Percentiles rank a stretch among this genome's conserved stretches.
These are phyloP conservation scores for Philopedon plagiatum DNA, from an alignment of 2,888 invertebrate species.

Conservation along the genomic window DNA sequence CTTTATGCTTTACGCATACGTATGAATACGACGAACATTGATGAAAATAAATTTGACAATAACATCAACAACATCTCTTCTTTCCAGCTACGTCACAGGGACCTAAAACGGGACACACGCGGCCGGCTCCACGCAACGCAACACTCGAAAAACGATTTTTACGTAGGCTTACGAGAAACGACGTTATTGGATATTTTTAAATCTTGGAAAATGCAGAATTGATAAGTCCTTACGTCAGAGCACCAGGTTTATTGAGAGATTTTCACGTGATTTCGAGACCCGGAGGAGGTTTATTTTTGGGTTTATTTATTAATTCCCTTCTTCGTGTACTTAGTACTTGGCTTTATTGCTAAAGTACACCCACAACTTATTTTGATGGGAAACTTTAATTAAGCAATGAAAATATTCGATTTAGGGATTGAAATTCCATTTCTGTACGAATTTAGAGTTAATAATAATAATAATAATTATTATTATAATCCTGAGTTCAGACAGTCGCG, in stretches of 20 bases:
- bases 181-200: slow-evolving; percentile 30
- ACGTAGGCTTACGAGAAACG: slow-evolving; percentile 25
- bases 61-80: background rate
- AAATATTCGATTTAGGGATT: too few species aligned
- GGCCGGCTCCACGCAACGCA: slow-evolving; percentile 12
- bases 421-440: background rate
- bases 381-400: background rate
- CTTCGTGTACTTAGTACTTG: background rate
- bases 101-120: slow-evolving; percentile 22
- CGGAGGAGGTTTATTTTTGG: slow-evolving; percentile 4
- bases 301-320: background rate
- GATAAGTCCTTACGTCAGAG: slow-evolving; percentile 22
- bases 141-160: slow-evolving; percentile 21
- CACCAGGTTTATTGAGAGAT: background rate
- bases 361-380: background rate
- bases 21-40: background rate
- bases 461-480: too few species aligned
- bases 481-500: too few species aligned
- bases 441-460: background rate
- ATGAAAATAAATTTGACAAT: background rate
- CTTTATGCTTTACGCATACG: background rate
- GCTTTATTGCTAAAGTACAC: background rate
- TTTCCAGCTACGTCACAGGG: slow-evolving; percentile 28
- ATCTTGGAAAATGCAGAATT: slow-evolving; percentile 19
- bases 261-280: background rate